These are phyloP conservation scores for Conus ventricosus DNA, from an alignment of 1,140 invertebrate species.

Conservation along the genomic window DNA sequence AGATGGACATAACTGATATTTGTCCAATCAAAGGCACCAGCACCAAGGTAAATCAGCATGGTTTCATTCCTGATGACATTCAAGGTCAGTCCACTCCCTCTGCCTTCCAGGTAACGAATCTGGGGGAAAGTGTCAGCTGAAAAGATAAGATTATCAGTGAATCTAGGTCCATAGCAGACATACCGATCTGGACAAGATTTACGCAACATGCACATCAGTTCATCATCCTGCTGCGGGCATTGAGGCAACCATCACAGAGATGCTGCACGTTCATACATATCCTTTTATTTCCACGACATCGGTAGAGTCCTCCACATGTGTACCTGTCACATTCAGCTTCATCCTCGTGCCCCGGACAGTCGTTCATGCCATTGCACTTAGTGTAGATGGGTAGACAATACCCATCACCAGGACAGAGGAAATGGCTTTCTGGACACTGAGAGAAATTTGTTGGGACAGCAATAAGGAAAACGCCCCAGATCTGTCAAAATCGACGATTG, in stretches of 20 bases:
- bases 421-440: slow-evolving; percentile 16
- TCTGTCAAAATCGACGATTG: slow-evolving; percentile 15
- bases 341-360: slow-evolving; percentile 24
- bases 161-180: neutral
- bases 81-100: neutral
- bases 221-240: neutral
- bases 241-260: slow-evolving; percentile 25
- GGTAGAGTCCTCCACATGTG: slow-evolving; percentile 37
- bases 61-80: neutral
- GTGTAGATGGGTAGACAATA: slow-evolving; percentile 15
- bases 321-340: slow-evolving; percentile 11
- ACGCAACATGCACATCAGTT: slow-evolving; percentile 17
- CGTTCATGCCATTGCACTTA: slow-evolving; percentile 23
- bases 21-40: neutral
- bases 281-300: slow-evolving; percentile 17
- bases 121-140: neutral
- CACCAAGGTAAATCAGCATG: neutral
- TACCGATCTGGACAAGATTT: slow-evolving; percentile 48
- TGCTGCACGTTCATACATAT: slow-evolving; percentile 28
- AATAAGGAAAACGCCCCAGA: neutral
- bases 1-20: slow-evolving; percentile 4
- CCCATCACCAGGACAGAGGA: neutral
- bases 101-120: slow-evolving; percentile 9
- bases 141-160: neutral
- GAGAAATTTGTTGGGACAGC: neutral